Conservation (phyloP, 2,113 vertebrate species). For the Sander lucioperca region DNA sequence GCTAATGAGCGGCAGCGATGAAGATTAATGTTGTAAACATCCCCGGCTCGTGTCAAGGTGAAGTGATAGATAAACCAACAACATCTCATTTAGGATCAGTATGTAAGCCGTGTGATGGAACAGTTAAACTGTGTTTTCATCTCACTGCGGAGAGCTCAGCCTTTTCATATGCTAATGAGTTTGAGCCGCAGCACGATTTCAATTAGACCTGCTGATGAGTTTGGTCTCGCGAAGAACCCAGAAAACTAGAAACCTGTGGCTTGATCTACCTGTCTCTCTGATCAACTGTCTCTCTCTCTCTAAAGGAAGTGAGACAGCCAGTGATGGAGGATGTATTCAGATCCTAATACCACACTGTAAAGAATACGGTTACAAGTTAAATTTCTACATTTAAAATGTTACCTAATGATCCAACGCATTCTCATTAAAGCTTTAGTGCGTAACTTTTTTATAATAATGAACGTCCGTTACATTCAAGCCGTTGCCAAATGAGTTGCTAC, state of each 20-base stretch:
- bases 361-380: too few relatives aligned
- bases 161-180: conserved; percentile 42
- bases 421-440: too few relatives aligned
- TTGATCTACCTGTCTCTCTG: neutral
- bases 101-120: neutral
- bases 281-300: too few relatives aligned
- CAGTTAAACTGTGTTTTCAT: conserved; percentile 2
- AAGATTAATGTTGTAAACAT: conserved; percentile 44
- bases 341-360: too few relatives aligned
- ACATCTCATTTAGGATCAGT: conserved; percentile 17
- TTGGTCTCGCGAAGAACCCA: neutral
- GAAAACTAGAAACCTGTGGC: neutral
- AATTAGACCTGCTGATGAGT: conserved; percentile 11
- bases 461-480: too few relatives aligned
- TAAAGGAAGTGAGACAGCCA: too few relatives aligned
- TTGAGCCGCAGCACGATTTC: conserved; percentile 13
- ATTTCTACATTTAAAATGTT: too few relatives aligned
- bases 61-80: conserved; percentile 2
- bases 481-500: too few relatives aligned
- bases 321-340: too few relatives aligned
- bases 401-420: too few relatives aligned
- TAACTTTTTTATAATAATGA: too few relatives aligned
- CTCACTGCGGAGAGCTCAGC: neutral
- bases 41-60: conserved; percentile 2
- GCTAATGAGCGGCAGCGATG: conserved; percentile 31